Conservation (phyloP, 2,797 vertebrate species). For the Chanos chanos region DNA sequence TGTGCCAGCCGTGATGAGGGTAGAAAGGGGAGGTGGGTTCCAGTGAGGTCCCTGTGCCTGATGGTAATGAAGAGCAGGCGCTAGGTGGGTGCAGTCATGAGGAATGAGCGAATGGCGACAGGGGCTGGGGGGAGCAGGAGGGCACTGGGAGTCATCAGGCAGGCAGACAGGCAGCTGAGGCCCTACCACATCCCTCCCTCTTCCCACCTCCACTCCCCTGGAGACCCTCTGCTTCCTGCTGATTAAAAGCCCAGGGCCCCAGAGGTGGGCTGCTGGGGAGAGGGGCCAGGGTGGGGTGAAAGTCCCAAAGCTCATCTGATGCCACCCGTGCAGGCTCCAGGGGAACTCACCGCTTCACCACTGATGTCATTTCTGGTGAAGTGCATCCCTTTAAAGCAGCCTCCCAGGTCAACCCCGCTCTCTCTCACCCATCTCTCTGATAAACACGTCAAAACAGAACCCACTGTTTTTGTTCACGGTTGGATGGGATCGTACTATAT, state of each 20-base stretch:
- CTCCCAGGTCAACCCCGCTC: slow-evolving; percentile 46
- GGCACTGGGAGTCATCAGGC: slow-evolving; percentile 25
- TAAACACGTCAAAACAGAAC: slow-evolving; percentile 48
- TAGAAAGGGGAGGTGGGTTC: slow-evolving; percentile 30
- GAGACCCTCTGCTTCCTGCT: slow-evolving; percentile 72
- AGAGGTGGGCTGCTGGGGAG: slow-evolving; percentile 50
- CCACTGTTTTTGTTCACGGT: slow-evolving; percentile 47
- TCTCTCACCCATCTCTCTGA: background rate
- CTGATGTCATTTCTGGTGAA: slow-evolving; percentile 62
- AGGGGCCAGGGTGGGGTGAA: slow-evolving; percentile 18
- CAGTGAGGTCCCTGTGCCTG: slow-evolving; percentile 50
- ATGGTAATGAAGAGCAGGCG: slow-evolving; percentile 61
- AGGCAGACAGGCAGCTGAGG: slow-evolving; percentile 61
- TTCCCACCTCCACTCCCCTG: background rate
- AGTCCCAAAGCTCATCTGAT: slow-evolving; percentile 50
- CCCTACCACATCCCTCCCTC: slow-evolving; percentile 50
- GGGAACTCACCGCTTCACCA: slow-evolving; percentile 40
- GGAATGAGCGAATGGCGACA: slow-evolving; percentile 57
- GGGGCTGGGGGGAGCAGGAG: slow-evolving; percentile 10
- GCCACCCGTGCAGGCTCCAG: slow-evolving; percentile 37
- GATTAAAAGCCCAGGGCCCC: slow-evolving; percentile 68
- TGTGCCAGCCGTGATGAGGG: too few relatives aligned
- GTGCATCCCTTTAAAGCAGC: slow-evolving; percentile 60
- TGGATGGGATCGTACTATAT: slow-evolving; percentile 58
- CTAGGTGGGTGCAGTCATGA: slow-evolving; percentile 62